Percentiles rank a stretch among this genome's conserved stretches.
Evolutionary conservation across 2,797 vertebrate genomes (phyloP).

Genomic region (Hoplostethus mediterraneus): DNA sequence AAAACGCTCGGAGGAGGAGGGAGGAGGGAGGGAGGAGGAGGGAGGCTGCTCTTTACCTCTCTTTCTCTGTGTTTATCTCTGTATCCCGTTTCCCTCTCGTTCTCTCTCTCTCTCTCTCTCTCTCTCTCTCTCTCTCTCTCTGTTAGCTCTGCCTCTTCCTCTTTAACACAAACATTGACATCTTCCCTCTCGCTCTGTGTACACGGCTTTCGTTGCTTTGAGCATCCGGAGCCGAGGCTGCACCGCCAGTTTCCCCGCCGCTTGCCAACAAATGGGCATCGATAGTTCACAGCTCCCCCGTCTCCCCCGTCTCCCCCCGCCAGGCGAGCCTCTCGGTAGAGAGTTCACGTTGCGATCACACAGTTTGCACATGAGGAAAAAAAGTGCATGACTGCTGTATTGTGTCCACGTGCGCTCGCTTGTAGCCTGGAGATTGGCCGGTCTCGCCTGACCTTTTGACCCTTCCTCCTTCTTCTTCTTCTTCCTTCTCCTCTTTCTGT

Average conservation of each 20-base stretch:
- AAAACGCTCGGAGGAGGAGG: constrained; percentile 53
- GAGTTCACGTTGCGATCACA: constrained; percentile 20
- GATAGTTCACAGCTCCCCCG: constrained; percentile 42
- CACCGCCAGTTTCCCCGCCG: constrained; percentile 48
- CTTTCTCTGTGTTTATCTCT: constrained; percentile 68
- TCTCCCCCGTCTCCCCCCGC: constrained; percentile 23
- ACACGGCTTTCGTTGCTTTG: constrained; percentile 54
- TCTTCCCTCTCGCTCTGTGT: constrained; percentile 44
- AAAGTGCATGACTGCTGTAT: background rate
- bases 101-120: constrained; percentile 19
- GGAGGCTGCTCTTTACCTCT: constrained; percentile 62
- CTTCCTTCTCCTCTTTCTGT: background rate
- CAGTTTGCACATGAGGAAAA: background rate
- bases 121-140: constrained; percentile 8
- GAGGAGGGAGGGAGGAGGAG: constrained; percentile 39
- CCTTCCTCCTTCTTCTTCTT: constrained; percentile 9
- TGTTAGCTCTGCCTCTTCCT: constrained; percentile 49
- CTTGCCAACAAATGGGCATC: constrained; percentile 61
- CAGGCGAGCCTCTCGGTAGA: background rate
- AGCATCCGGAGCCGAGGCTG: constrained; percentile 46
- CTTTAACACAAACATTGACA: constrained; percentile 68
- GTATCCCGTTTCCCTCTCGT: constrained; percentile 53
- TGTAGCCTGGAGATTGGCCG: background rate
- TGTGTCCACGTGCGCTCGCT: background rate
- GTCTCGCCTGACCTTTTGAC: background rate